Evolutionary conservation across 1,140 invertebrate species (phyloP).

Genomic region (Magallana angulata): DNA sequence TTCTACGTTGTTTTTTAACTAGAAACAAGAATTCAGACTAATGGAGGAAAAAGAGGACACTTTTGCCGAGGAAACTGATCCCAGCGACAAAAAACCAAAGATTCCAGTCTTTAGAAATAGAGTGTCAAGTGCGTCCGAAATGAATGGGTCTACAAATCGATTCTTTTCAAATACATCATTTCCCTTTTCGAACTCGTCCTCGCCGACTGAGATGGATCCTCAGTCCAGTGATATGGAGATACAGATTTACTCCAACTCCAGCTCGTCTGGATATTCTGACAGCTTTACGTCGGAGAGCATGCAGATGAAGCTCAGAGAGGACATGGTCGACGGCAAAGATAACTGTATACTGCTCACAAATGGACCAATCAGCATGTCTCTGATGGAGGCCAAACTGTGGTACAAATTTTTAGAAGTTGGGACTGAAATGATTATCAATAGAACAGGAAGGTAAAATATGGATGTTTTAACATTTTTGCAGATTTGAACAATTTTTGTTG

Average conservation of each 20-base stretch:
- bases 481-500: no score
- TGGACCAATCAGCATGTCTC: background rate
- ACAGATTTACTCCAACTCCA: background rate
- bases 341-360: background rate
- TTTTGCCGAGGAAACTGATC: background rate
- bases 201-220: background rate
- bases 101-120: background rate
- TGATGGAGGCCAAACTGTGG: slow-evolving; percentile 95
- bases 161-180: background rate
- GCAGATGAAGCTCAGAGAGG: background rate
- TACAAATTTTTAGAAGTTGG: slow-evolving; percentile 98
- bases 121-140: background rate
- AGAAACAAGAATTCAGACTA: no score
- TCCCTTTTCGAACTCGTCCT: background rate
- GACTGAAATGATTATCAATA: slow-evolving; percentile 99
- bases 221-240: background rate
- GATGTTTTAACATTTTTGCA: background rate
- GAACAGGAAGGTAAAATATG: slow-evolving; percentile 89
- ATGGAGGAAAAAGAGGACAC: no score
- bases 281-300: background rate
- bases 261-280: background rate
- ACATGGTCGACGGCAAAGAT: background rate
- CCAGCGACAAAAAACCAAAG: background rate
- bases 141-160: background rate
- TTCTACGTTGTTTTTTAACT: no score